Conservation (phyloP, 2,113 vertebrate genomes). For the Anguilla japonica region DNA sequence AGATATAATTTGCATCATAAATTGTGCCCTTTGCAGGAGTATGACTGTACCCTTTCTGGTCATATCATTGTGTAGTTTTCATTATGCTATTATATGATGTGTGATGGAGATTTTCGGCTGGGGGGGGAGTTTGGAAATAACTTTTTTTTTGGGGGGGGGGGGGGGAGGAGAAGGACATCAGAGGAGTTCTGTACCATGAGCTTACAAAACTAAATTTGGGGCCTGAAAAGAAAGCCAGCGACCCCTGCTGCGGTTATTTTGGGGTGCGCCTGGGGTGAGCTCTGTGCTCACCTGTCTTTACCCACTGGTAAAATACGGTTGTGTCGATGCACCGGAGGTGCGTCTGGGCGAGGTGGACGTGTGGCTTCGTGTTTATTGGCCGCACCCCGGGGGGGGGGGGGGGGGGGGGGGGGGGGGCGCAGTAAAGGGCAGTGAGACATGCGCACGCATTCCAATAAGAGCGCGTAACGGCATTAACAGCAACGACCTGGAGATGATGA, state of each 20-base stretch:
- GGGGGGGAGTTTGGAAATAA: too few relatives aligned
- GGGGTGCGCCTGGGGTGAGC: background rate
- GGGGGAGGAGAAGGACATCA: background rate
- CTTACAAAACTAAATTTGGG: background rate
- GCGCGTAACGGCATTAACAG: background rate
- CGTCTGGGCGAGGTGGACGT: background rate
- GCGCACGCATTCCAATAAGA: background rate
- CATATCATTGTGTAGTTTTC: background rate
- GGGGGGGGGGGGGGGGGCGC: background rate
- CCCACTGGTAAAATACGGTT: background rate
- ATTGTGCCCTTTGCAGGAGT: too few relatives aligned
- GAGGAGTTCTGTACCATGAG: background rate
- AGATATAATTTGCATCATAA: too few relatives aligned
- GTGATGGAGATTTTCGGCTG: background rate
- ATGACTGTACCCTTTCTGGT: background rate
- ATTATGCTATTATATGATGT: background rate
- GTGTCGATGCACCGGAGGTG: background rate
- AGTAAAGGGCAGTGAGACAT: background rate
- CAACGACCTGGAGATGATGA: background rate
- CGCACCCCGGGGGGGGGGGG: background rate
- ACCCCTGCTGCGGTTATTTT: background rate
- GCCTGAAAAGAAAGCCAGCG: too few relatives aligned
- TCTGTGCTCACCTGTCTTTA: background rate
- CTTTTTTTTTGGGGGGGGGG: too few relatives aligned
- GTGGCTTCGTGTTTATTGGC: constrained; percentile 7